A percentile compares a stretch with the other conserved stretches of the same genome.
These are phyloP conservation scores for Barypeithes pellucidus DNA, from an alignment of 2,888 invertebrate genomes.

Conservation along the genomic window DNA sequence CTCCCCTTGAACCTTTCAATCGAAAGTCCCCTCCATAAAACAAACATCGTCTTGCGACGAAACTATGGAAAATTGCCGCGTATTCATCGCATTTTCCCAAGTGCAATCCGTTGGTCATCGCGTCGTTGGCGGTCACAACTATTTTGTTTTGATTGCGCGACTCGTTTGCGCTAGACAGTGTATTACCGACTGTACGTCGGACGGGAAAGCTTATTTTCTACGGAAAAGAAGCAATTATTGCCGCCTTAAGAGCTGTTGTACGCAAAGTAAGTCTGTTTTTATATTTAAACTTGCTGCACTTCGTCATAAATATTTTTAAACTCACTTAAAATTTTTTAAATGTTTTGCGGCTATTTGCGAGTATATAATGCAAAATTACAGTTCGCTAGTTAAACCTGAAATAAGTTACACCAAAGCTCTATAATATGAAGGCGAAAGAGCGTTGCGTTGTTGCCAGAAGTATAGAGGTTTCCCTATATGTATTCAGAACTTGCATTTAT, in stretches of 20 bases:
- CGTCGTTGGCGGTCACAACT: slow-evolving; percentile 22
- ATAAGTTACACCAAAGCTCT: too few relatives aligned
- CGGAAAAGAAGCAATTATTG: slow-evolving; percentile 9
- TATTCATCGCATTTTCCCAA: slow-evolving; percentile 25
- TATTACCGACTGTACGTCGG: slow-evolving; percentile 17
- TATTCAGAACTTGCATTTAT: too few relatives aligned
- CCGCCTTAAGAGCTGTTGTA: slow-evolving; percentile 7
- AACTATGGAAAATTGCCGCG: slow-evolving; percentile 15
- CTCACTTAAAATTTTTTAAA: neutral
- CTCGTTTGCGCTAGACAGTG: slow-evolving; percentile 25
- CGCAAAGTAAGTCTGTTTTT: slow-evolving; percentile 31
- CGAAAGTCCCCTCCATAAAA: slow-evolving; percentile 9
- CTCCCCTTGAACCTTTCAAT: neutral
- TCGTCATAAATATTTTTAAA: neutral
- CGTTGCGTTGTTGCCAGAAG: too few relatives aligned
- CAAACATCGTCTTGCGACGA: neutral
- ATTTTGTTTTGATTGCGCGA: slow-evolving; percentile 35
- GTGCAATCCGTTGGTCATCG: slow-evolving; percentile 19
- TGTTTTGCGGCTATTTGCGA: too few relatives aligned
- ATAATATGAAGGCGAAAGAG: too few relatives aligned
- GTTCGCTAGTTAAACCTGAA: too few relatives aligned
- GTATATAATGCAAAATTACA: too few relatives aligned
- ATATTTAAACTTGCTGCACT: neutral
- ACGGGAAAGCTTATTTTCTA: neutral
- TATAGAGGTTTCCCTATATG: too few relatives aligned